Conservation (phyloP, 2,797 vertebrate genomes). For the Hippopotamyrus pictus region DNA sequence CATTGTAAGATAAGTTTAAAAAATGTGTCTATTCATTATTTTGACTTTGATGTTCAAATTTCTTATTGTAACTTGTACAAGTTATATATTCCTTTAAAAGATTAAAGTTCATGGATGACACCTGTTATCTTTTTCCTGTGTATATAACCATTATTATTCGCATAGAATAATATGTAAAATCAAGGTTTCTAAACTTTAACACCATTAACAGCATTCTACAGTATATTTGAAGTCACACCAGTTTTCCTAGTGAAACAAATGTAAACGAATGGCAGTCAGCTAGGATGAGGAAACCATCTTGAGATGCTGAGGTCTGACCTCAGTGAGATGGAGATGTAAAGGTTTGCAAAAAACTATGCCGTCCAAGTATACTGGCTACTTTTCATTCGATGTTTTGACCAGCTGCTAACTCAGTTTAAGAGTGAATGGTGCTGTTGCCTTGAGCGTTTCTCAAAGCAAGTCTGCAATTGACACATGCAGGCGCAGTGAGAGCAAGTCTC, state of each 20-base stretch:
- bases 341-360: neutral
- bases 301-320: neutral
- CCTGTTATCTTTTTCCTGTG: neutral
- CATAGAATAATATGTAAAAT: neutral
- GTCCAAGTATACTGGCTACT: neutral
- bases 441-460: neutral
- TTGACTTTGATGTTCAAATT: neutral
- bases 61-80: neutral
- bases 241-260: neutral
- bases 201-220: constrained; percentile 2
- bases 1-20: neutral
- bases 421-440: neutral
- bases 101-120: neutral
- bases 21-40: neutral
- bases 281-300: neutral
- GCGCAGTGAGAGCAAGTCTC: neutral
- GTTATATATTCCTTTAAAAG: neutral
- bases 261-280: neutral
- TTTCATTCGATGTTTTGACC: neutral
- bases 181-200: neutral
- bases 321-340: neutral
- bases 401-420: neutral
- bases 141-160: neutral
- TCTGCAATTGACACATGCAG: neutral
- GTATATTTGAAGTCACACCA: neutral